Evolutionary conservation across 2,113 vertebrate species (phyloP), one percentile per base, ranked within the genome.

Genomic region (Pterocles gutturalis): DNA sequence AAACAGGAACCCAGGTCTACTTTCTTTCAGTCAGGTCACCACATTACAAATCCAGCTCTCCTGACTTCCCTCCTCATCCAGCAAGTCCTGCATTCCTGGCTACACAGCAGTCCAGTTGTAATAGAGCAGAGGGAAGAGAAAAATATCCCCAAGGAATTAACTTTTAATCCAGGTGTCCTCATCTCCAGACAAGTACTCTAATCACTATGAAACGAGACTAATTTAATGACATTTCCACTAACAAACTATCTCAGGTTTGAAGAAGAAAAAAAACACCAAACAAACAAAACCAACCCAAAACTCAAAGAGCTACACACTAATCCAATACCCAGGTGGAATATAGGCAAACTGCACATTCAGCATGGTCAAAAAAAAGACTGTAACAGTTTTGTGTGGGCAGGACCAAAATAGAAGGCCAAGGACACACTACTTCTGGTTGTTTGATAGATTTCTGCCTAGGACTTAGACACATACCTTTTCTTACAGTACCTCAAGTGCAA

Each of bases 301-400:
- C 18, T 29, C 20, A 11, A 38, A 41, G 29, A 43, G 51, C n/a
- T 65, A 64, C 22, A 34, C 13, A 60, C 10, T 55, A 48, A 33
- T 38, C 4, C 11, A 66, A 43, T 29, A 80, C 13, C 18, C 17
- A 69, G 26, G 22, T 61, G 10, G 18, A 72, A 72, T 24, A 66
- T 0, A 71, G 46, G 26, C 10, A 54, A 71, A 26, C 31, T 61
- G 18, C 18, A 81, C 81, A 70, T 48, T 49, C 83, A 86, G n/a
- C 29, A 58, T 1, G 0, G 29, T 54, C 20, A 46, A 38, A 80
- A 67, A n/a, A 51, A 29, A 69, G 34, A 13, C 11, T 0, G 0
- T 29, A 49, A 24, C 38, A 34, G 13, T 51, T 86, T 66, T 60
- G 10, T 20, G 15, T 51, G 24, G 38, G 26, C 45, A 83, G 62